phyloP scores from a whole-genome alignment of 2,797 vertebrate species.

The Salarias fasciatus region DNA sequence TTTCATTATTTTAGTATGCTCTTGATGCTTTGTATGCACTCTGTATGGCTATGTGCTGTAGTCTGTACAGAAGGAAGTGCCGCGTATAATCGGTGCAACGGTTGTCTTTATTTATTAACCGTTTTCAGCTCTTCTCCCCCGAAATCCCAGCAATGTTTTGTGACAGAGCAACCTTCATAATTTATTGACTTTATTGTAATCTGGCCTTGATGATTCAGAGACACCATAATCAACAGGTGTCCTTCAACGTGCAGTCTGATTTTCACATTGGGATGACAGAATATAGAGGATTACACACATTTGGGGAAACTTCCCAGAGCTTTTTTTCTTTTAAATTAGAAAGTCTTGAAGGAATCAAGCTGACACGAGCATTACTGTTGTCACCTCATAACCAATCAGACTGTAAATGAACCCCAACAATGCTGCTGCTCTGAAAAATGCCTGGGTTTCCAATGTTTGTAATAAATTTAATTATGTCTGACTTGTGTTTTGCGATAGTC shows the following conservation, averaged over 20 bases:
- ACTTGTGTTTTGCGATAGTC: background rate
- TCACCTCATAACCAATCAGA: constrained; percentile 29
- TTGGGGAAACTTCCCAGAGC: too few species aligned
- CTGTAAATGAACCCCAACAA: constrained; percentile 26
- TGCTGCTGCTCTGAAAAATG: constrained; percentile 10
- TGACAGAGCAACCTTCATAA: constrained; percentile 16
- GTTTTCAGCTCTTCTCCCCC: background rate
- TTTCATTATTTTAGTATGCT: constrained; percentile 30
- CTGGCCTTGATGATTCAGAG: constrained; percentile 20
- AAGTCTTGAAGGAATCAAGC: background rate
- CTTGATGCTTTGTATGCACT: constrained; percentile 27
- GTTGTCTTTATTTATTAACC: constrained; percentile 10
- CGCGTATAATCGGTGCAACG: background rate
- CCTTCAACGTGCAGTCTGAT: background rate
- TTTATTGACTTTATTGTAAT: constrained; percentile 17
- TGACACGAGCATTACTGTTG: background rate
- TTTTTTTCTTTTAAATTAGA: too few species aligned
- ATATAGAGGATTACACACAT: too few species aligned
- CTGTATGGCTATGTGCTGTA: constrained; percentile 18
- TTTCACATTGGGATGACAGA: too few species aligned
- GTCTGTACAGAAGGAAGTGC: constrained; percentile 29
- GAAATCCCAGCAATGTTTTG: constrained; percentile 5
- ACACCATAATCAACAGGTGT: constrained; percentile 18
- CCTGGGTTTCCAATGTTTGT: constrained; percentile 60
- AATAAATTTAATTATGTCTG: constrained; percentile 55